Base-by-base conservation (phyloP, 2,888 invertebrate genomes). In the Philereme vetulata region DNA sequence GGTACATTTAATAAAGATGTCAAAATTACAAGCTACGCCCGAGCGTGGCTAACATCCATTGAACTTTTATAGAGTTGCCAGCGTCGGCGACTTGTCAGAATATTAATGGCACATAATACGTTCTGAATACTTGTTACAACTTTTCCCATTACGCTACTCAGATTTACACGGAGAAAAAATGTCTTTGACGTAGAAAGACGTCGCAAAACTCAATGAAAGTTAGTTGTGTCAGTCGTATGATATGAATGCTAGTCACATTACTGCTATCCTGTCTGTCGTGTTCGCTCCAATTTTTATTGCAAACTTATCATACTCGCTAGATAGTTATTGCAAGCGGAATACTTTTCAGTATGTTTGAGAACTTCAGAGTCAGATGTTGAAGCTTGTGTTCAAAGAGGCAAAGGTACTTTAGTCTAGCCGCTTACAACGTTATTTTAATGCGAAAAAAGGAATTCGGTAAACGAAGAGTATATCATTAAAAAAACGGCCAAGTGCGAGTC, bases 121-220 rank as follows among this genome's bases (percentile, higher is more conserved):
- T 86, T 86, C 83, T 76, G 86, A 88, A 91, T 89, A 89, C 90
- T 89, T 90, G 84, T 88, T 89, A 88, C 84, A 91, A 91, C 90
- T 91, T 91, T 91, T 91, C 89, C 90, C 88, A 90, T 90, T 91
- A 91, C 81, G 77, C 73, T 74, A 80, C 75, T 79, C 82, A 84
- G 85, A 87, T 89, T 90, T 86, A 82, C 83, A 85, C 76, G 77
- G 75, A 82, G 72, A 77, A 82, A 84, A 86, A 90, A 86, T 84
- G 78, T 80, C 74, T 82, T 82, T 79, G 77, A 81, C 78, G 77
- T 72, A 77, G 75, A 80, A 81, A 80, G 72, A 75, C 75, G 77
- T 71, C 73, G 74, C 75, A 65, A 75, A 83, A 83, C 80, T 81
- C 81, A 74, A 82, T 82, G 79, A 80, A 87, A 86, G 80, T 87